A percentile compares a stretch with the other conserved stretches of the same genome.
Evolutionary conservation across 2,888 invertebrate species (phyloP).

Genomic region (Lepidochitona cinerea): DNA sequence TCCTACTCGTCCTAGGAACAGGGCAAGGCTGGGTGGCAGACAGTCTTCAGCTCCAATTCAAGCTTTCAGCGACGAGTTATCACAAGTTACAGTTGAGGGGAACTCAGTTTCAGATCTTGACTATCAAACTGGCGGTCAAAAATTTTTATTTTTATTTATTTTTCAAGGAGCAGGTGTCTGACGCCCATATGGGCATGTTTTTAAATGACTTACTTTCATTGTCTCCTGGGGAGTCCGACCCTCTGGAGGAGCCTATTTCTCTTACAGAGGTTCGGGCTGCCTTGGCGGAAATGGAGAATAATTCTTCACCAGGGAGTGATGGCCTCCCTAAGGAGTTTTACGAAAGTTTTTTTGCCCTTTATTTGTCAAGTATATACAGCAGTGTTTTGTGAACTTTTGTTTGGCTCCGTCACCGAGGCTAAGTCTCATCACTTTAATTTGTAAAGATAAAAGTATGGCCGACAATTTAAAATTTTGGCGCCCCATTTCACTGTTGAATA

Average conservation of each 20-base stretch:
- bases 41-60: no score
- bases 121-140: no score
- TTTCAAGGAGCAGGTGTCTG: background rate
- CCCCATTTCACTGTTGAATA: background rate
- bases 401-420: no score
- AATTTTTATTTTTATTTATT: conserved; percentile 1
- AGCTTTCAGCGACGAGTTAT: no score
- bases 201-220: background rate
- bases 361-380: no score
- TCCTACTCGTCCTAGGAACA: no score
- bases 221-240: background rate
- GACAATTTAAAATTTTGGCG: conserved; percentile 1
- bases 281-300: background rate
- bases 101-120: no score
- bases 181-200: background rate
- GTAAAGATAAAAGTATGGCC: background rate
- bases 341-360: no score
- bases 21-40: no score
- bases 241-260: background rate
- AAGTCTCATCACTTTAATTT: no score
- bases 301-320: conserved; percentile 6
- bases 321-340: conserved; percentile 9
- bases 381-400: no score
- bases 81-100: no score
- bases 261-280: background rate